These are phyloP conservation scores for Rhagonycha lutea DNA, from an alignment of 2,888 invertebrate genomes.

Conservation along the genomic window DNA sequence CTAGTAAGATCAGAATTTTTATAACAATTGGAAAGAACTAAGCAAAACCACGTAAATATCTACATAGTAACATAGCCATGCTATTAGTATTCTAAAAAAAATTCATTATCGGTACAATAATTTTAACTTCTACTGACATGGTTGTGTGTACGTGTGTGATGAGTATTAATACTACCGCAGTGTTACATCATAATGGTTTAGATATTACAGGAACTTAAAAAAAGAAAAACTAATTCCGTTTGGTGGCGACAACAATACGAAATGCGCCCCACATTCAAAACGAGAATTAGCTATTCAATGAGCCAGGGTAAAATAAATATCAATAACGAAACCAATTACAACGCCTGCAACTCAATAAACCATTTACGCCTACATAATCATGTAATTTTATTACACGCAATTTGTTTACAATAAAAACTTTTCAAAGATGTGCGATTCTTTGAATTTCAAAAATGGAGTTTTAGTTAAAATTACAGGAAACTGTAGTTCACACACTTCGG, in stretches of 20 bases:
- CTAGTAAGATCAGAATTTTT: constrained; percentile 7
- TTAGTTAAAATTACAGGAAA: not conserved
- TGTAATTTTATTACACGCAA: not conserved
- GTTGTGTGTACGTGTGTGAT: constrained; percentile 29
- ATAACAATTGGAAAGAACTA: constrained; percentile 22
- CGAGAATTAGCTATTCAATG: constrained; percentile 5
- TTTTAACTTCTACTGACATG: constrained; percentile 31
- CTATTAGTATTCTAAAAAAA: constrained; percentile 33
- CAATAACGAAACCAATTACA: constrained; percentile 4
- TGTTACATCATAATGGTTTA: constrained; percentile 35
- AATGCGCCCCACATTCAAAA: constrained; percentile 10
- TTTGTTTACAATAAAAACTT: not conserved
- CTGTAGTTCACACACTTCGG: not conserved
- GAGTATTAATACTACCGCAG: constrained; percentile 40
- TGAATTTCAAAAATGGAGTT: not conserved
- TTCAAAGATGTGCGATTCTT: not conserved
- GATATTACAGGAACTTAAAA: constrained; percentile 33
- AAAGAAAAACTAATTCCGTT: constrained; percentile 33
- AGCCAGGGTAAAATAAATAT: constrained; percentile 1
- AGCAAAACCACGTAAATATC: constrained; percentile 26
- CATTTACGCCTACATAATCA: not conserved
- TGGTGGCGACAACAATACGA: not conserved
- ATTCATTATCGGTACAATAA: constrained; percentile 30
- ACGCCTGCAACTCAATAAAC: constrained; percentile 6
- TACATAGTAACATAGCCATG: constrained; percentile 27